These are phyloP conservation scores for Pristionchus pacificus DNA, from an alignment of 1,140 invertebrate species.

Conservation along the genomic window DNA sequence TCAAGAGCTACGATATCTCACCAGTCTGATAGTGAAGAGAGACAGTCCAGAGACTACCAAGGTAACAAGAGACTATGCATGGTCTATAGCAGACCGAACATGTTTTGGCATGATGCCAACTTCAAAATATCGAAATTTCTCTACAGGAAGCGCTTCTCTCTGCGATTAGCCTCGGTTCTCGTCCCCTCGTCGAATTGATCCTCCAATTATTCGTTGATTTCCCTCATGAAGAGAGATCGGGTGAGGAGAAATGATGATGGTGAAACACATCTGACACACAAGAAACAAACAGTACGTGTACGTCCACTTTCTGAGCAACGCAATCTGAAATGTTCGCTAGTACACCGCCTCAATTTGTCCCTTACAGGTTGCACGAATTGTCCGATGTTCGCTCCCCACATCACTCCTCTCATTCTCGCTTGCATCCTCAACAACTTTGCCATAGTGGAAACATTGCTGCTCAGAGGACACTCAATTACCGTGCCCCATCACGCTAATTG, in stretches of 20 bases:
- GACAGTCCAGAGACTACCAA: too few relatives aligned
- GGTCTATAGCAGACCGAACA: too few relatives aligned
- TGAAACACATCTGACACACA: too few relatives aligned
- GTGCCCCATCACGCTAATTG: conserved; percentile 16
- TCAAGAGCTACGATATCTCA: too few relatives aligned
- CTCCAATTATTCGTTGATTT: conserved; percentile 38
- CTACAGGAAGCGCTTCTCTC: conserved; percentile 42
- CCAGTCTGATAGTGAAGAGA: too few relatives aligned
- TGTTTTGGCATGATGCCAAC: too few relatives aligned
- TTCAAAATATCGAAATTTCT: too few relatives aligned
- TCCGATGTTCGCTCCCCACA: conserved; percentile 50
- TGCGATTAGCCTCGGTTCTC: conserved; percentile 39
- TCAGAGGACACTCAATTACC: conserved; percentile 35
- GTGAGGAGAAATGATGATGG: too few relatives aligned
- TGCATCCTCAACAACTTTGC: conserved; percentile 56
- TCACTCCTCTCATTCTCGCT: conserved; percentile 56
- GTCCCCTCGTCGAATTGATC: conserved; percentile 43
- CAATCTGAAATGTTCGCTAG: neutral
- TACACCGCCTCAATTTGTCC: neutral
- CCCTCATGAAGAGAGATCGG: conserved; percentile 36
- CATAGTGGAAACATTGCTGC: conserved; percentile 53
- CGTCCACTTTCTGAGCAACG: neutral
- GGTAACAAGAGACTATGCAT: too few relatives aligned
- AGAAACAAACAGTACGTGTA: neutral
- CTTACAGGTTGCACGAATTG: conserved; percentile 31